Conservation (phyloP, 2,113 vertebrate genomes). For the Cavia aperea region DNA sequence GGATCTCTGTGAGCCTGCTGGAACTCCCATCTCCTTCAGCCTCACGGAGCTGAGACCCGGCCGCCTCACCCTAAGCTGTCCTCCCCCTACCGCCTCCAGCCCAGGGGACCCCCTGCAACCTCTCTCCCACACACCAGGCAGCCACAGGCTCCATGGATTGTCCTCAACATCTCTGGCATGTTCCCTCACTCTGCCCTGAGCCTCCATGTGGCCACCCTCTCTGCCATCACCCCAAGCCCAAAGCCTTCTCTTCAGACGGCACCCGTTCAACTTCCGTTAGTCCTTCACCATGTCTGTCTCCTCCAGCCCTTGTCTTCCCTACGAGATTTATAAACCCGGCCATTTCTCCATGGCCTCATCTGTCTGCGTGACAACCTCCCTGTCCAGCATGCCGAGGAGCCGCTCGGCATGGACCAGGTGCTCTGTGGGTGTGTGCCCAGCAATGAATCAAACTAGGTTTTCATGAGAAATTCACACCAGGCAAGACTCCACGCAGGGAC, state of each 20-base stretch:
- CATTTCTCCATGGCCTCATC: rapidly evolving
- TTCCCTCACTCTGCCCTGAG: neutral
- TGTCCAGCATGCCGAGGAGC: rapidly evolving
- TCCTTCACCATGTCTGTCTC: rapidly evolving
- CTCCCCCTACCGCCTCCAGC: too few species aligned
- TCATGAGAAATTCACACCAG: neutral
- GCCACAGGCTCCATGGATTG: neutral
- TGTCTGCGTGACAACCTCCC: rapidly evolving
- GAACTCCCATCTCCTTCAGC: neutral
- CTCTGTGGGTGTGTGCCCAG: neutral
- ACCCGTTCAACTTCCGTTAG: neutral
- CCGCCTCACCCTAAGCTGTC: neutral
- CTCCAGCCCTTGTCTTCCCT: too few species aligned
- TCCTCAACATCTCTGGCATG: rapidly evolving
- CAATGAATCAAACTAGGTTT: neutral
- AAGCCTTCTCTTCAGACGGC: neutral
- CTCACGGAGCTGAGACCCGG: neutral
- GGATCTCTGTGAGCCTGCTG: neutral
- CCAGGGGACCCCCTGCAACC: rapidly evolving
- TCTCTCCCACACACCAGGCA: neutral
- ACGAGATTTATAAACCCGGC: rapidly evolving
- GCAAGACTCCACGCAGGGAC: rapidly evolving
- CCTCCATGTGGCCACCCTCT: rapidly evolving
- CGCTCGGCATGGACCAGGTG: rapidly evolving
- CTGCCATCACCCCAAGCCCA: neutral